phyloP scores from a whole-genome alignment of 1,140 invertebrate genomes.

The Scaptomyza pallida region DNA sequence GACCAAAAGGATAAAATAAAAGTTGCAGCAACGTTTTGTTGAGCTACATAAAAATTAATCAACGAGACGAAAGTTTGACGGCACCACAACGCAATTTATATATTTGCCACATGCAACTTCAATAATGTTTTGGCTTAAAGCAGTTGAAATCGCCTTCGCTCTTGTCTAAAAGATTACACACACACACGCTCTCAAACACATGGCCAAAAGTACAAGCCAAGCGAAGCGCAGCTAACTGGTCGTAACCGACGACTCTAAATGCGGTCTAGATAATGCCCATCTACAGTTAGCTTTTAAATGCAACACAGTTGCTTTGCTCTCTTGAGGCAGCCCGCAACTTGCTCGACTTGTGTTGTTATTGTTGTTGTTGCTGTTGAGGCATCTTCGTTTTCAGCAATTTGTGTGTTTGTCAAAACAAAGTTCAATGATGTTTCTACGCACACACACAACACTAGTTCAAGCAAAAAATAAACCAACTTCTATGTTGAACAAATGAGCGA shows the following conservation, averaged over 20 bases:
- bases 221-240: slow-evolving; percentile 62
- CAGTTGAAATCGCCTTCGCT: slow-evolving; percentile 36
- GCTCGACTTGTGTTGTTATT: no score
- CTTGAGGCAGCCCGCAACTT: not conserved
- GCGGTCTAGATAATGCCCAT: slow-evolving; percentile 64
- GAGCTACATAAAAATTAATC: slow-evolving; percentile 53
- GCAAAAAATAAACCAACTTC: not conserved
- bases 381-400: slow-evolving; percentile 30
- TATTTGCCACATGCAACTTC: slow-evolving; percentile 24
- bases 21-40: slow-evolving; percentile 40
- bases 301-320: slow-evolving; percentile 1
- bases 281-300: slow-evolving; percentile 42
- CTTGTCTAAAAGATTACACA: slow-evolving; percentile 34
- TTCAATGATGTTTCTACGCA: slow-evolving; percentile 59
- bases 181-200: not conserved
- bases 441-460: slow-evolving; percentile 4
- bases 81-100: slow-evolving; percentile 19
- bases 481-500: slow-evolving; percentile 4
- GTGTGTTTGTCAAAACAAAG: slow-evolving; percentile 60
- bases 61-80: slow-evolving; percentile 60
- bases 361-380: not conserved
- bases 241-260: slow-evolving; percentile 59
- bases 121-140: slow-evolving; percentile 21
- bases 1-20: slow-evolving; percentile 2
- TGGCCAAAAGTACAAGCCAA: slow-evolving; percentile 55